Evolutionary conservation across 2,113 vertebrate species (phyloP).

Genomic region (Myotis brandtii): DNA sequence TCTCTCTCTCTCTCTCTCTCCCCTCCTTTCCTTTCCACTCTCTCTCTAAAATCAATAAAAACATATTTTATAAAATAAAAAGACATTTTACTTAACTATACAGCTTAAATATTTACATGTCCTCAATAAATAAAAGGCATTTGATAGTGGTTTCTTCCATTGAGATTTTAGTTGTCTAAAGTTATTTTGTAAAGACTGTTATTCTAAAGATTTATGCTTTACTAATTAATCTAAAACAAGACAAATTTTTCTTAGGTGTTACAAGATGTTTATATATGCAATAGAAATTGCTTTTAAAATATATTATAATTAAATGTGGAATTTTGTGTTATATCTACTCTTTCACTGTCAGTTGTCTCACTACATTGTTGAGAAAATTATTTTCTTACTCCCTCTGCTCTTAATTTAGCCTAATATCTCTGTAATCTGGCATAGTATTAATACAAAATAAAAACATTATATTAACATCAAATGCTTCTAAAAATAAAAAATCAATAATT

Average conservation of each 20-base stretch:
- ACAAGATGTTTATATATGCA: neutral
- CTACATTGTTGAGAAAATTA: neutral
- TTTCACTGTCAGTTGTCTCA: neutral
- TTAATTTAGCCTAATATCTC: neutral
- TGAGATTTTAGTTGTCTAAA: slow-evolving; percentile 3
- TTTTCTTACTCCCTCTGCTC: neutral
- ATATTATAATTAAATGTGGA: neutral
- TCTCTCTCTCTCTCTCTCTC: no score
- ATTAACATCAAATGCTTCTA: neutral
- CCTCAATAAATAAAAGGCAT: neutral
- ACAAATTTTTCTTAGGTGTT: neutral
- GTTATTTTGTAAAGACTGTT: neutral
- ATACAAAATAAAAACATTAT: neutral
- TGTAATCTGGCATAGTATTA: neutral
- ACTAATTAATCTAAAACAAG: slow-evolving; percentile 19
- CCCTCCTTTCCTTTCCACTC: no score
- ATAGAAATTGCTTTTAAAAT: neutral
- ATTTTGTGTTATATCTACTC: neutral
- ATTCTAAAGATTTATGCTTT: neutral
- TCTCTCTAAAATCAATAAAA: neutral
- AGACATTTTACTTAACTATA: neutral
- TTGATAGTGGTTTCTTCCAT: neutral
- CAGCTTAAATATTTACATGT: neutral
- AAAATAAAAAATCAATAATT: slow-evolving; percentile 6
- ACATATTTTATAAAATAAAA: neutral